A percentile compares a stretch with the other conserved stretches of the same genome.
phyloP scores from a whole-genome alignment of 2,888 invertebrate species.

The Cheilosia variabilis region DNA sequence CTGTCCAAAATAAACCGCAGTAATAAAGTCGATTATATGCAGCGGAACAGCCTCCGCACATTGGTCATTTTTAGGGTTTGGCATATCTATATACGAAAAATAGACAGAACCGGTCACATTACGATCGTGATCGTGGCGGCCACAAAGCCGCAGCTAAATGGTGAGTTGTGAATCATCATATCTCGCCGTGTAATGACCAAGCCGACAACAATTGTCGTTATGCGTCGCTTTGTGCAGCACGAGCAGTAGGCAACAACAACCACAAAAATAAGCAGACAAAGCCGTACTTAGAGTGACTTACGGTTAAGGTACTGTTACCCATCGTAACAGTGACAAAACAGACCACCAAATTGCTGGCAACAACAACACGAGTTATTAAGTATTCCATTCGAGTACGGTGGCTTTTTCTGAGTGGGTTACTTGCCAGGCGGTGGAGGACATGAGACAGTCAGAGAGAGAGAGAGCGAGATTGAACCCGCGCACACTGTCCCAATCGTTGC shows the following conservation, averaged over 20 bases:
- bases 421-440: conserved; percentile 34
- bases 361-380: conserved; percentile 47
- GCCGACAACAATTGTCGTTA: conserved; percentile 72
- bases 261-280: conserved; percentile 16
- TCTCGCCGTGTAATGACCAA: conserved; percentile 70
- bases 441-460: conserved; percentile 54
- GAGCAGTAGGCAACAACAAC: conserved; percentile 34
- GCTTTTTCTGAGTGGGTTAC: conserved; percentile 12
- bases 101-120: conserved; percentile 24
- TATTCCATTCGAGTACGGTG: conserved; percentile 63
- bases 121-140: conserved; percentile 63
- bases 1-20: conserved; percentile 70
- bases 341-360: conserved; percentile 62
- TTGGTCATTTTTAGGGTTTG: conserved; percentile 69
- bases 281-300: conserved; percentile 61
- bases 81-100: conserved; percentile 40
- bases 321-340: conserved; percentile 65
- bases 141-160: conserved; percentile 8
- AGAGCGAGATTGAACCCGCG: conserved; percentile 58
- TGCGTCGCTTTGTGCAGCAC: conserved; percentile 48
- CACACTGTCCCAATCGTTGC: conserved; percentile 10
- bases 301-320: conserved; percentile 67
- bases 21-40: conserved; percentile 70
- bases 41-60: conserved; percentile 24
- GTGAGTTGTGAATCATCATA: conserved; percentile 74